Evolutionary conservation across 2,888 invertebrate species (phyloP).

Genomic region (Melipona bicolor): DNA sequence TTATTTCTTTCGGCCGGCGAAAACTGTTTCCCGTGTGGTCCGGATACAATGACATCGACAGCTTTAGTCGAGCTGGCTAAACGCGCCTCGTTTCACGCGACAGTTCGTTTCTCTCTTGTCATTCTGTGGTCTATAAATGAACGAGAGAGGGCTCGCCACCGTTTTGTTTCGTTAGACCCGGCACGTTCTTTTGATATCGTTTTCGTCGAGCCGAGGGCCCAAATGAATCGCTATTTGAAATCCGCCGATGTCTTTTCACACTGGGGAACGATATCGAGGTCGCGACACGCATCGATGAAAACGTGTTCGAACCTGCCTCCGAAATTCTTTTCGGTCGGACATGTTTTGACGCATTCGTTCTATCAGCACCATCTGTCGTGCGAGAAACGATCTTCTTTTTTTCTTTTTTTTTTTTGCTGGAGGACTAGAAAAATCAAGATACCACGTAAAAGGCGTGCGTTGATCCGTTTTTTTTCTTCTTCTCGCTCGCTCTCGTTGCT

Average conservation of each 20-base stretch:
- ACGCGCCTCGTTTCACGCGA: slow-evolving; percentile 11
- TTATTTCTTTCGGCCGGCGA: slow-evolving; percentile 7
- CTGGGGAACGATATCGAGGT: not conserved
- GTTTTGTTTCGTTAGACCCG: not conserved
- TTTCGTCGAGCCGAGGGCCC: not conserved
- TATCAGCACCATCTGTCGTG: slow-evolving; percentile 58
- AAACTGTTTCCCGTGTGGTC: slow-evolving; percentile 7
- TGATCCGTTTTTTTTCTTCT: slow-evolving; percentile 17
- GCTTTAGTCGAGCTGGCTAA: slow-evolving; percentile 19
- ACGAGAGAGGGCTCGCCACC: not conserved
- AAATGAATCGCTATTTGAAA: not conserved
- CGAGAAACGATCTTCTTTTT: slow-evolving; percentile 28
- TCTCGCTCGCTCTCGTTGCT: not conserved
- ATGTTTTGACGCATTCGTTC: slow-evolving; percentile 33
- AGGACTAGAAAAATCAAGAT: slow-evolving; percentile 51
- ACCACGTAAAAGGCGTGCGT: slow-evolving; percentile 39
- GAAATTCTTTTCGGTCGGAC: slow-evolving; percentile 14
- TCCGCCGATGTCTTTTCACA: not conserved
- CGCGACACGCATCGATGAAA: slow-evolving; percentile 22
- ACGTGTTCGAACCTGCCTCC: slow-evolving; percentile 10
- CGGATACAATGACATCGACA: slow-evolving; percentile 6
- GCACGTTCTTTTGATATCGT: slow-evolving; percentile 2
- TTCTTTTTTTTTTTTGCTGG: not conserved
- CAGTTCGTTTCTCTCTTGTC: slow-evolving; percentile 23
- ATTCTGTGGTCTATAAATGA: slow-evolving; percentile 11